Conservation (phyloP, 1,140 invertebrate genomes). For the Drosophila subpulchrella region DNA sequence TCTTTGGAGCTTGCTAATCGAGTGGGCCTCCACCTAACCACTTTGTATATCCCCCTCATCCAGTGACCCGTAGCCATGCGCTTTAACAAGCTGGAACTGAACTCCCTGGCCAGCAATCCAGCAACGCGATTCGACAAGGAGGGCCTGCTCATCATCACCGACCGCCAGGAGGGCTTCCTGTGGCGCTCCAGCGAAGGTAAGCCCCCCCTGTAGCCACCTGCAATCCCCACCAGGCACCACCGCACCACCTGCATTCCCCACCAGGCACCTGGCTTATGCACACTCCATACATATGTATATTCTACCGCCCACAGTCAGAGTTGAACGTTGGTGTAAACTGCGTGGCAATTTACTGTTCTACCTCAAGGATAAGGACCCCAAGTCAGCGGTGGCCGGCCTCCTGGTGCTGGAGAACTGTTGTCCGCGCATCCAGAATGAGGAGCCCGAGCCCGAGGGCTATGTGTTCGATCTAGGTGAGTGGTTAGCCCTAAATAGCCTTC, state of each 20-base stretch:
- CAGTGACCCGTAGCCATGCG: conserved; percentile 87
- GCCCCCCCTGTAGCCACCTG: not conserved
- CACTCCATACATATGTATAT: conserved; percentile 9
- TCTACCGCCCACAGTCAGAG: conserved; percentile 88
- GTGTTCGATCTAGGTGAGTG: conserved; percentile 89
- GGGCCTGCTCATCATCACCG: conserved; percentile 93
- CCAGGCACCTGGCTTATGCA: conserved; percentile 54
- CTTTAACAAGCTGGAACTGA: conserved; percentile 95
- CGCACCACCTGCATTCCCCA: conserved; percentile 2
- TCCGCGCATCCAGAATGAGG: conserved; percentile 85
- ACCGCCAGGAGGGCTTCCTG: conserved; percentile 96
- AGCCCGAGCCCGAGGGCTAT: conserved; percentile 86
- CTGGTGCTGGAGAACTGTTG: conserved; percentile 94
- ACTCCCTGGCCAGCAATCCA: conserved; percentile 93
- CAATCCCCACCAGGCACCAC: not conserved
- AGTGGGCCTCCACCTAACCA: not conserved
- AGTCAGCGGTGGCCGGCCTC: conserved; percentile 94
- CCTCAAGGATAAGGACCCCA: conserved; percentile 95
- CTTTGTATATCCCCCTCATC: not conserved
- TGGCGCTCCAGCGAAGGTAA: conserved; percentile 94
- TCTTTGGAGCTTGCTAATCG: conserved; percentile 33
- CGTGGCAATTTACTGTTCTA: conserved; percentile 97
- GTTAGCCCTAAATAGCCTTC: no score
- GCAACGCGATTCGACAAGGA: conserved; percentile 96
- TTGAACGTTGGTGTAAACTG: conserved; percentile 95